Evolutionary conservation across 2,113 vertebrate genomes (phyloP), one percentile per base, ranked within the genome.

Genomic region (Trogon surrucura): DNA sequence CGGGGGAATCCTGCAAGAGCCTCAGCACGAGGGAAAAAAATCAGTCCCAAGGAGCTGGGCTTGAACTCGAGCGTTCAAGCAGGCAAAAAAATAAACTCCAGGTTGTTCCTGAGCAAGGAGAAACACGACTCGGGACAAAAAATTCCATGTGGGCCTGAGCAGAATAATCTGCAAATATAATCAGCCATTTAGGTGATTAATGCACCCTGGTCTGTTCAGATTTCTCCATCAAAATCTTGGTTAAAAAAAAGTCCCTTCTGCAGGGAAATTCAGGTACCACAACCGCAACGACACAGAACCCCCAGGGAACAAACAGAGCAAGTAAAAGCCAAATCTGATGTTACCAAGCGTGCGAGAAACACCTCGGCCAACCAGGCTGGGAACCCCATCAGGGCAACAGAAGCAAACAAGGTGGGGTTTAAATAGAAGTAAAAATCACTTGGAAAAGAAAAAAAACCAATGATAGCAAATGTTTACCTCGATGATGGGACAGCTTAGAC

Each of bases 351-450:
- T 25, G 51, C 47, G 38, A 25, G 25, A 17, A 62, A 73, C 69
- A 48, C 15, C 77, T 61, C 25, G 41, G 66, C 64, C 60, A 15
- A 41, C 38, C 61, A 18, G 50, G 11, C 44, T 20, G 26, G 85
- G 75, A 89, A 92, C 15, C 83, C 0, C 2, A 60, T 34, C 93
- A 27, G 5, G 2, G 84, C 32, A 91, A 94, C 78, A n/a, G 91
- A 84, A 91, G 82, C 91, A 95, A 96, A 96, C 94, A 92, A 82
- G 50, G 13, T 0, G 0, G 4, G 30, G 78, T 91, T 97, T 95
- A 92, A 95, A 95, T 82, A 95, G 96, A 85, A 94, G 73, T 61
- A 87, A 80, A 93, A 85, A 78, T 66, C 5, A 29, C 66, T 65
- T 53, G 67, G 72, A 83, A 89, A 64, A 67, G 20, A 88, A 91